Percentiles rank a stretch among this genome's conserved stretches.
phyloP scores from a whole-genome alignment of 2,113 vertebrate genomes.

The Shinisaurus crocodilurus region DNA sequence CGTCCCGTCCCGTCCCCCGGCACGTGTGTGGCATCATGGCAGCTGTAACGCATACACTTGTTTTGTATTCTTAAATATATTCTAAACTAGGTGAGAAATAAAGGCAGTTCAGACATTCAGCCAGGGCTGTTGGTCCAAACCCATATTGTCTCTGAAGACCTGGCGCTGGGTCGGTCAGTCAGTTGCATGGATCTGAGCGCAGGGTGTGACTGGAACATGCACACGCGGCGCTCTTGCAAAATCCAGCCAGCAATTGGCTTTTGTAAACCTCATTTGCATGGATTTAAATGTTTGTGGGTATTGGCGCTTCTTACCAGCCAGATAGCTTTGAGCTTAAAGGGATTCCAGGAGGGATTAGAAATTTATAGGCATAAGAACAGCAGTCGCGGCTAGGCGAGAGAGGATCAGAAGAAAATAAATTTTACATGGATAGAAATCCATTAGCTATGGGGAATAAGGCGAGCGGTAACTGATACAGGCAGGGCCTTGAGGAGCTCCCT shows the following conservation, averaged over 20 bases:
- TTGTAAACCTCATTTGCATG: constrained; percentile 3
- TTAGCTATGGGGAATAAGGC: background rate
- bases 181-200: too few relatives aligned
- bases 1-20: background rate
- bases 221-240: background rate
- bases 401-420: background rate
- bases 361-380: background rate
- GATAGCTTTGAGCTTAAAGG: background rate
- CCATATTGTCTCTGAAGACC: background rate
- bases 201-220: background rate
- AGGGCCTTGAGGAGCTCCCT: background rate
- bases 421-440: constrained; percentile 3
- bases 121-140: background rate
- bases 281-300: constrained; percentile 7
- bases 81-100: background rate
- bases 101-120: too few relatives aligned
- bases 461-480: background rate
- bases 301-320: background rate
- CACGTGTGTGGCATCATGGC: background rate
- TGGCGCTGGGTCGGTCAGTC: background rate
- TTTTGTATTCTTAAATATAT: background rate
- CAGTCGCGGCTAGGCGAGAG: background rate
- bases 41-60: background rate
- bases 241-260: background rate
- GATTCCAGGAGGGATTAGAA: constrained; percentile 32